A percentile compares a stretch with the other conserved stretches of the same genome.
phyloP scores from a whole-genome alignment of 2,888 invertebrate genomes.

The Emmelina monodactyla region DNA sequence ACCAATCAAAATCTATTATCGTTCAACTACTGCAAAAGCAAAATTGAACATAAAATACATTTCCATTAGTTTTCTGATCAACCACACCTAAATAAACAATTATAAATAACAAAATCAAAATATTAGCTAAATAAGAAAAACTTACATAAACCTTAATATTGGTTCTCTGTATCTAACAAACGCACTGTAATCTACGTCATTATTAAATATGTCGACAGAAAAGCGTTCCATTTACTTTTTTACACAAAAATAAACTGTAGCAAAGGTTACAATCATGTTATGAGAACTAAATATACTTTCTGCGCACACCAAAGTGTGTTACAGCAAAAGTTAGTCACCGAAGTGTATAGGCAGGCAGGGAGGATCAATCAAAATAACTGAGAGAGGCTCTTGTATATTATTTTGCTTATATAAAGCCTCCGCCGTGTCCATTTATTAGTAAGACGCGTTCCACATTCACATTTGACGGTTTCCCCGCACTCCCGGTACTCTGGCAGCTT shows the following conservation, averaged over 20 bases:
- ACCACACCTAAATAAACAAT: too few relatives aligned
- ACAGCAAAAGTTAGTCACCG: conserved; percentile 27
- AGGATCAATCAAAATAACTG: too few relatives aligned
- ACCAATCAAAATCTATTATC: too few relatives aligned
- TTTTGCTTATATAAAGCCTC: conserved; percentile 31
- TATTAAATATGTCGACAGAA: conserved; percentile 9
- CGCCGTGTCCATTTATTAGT: too few relatives aligned
- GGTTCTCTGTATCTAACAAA: neutral
- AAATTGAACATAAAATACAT: too few relatives aligned
- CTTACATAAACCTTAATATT: conserved; percentile 47
- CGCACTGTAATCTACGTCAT: conserved; percentile 8
- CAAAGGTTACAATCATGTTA: neutral
- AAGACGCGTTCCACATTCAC: conserved; percentile 12
- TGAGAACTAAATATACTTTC: conserved; percentile 11
- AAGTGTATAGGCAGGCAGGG: too few relatives aligned
- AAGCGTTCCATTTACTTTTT: conserved; percentile 11
- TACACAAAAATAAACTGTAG: neutral
- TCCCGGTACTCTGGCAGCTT: neutral
- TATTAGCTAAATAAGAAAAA: conserved; percentile 43
- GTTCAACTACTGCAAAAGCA: too few relatives aligned
- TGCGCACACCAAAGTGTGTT: conserved; percentile 14
- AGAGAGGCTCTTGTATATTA: too few relatives aligned
- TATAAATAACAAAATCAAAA: too few relatives aligned
- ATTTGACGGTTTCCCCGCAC: neutral
- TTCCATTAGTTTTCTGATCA: too few relatives aligned